Evolutionary conservation across 2,888 invertebrate genomes (phyloP), one percentile per base, ranked within the genome.

Genomic region (Andrena flavipes): DNA sequence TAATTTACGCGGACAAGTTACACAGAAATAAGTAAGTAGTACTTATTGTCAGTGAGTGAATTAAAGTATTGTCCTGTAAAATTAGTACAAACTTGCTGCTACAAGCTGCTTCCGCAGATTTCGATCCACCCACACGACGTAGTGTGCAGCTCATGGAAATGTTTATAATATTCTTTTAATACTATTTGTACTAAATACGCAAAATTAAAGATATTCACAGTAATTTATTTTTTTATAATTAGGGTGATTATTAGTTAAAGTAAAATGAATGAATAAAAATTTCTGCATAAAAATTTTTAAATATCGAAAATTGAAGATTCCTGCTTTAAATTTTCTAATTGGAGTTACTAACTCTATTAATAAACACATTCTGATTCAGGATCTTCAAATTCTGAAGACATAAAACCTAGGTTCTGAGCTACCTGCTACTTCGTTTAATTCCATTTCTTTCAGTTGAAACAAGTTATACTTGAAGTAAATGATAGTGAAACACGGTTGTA

Each of bases 51-150:
- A 26, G 20, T 23, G 4, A 49, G 20, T 49, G 29, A 60, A 20
- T 35, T 23, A 60, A 48, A 68, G 59, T 48, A 33, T 33, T 67
- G 16, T 33, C 33, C 5, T 6, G 60, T 10, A 33, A 33, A 75
- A 74, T 74, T 74, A 74, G 23, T 56, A 42, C 42, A 23, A 73
- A 23, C 65, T 59, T 29, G 42, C 20, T 54, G 42, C 73, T 73
- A 30, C 64, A 56, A 56, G 13, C 42, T 42, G 65, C 56, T 59
- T 59, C 56, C 29, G 30, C 56, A 73, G n/a, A 51, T 20, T 51
- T 51, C 2, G 8, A 20, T 20, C 8, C n/a, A 20, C 20, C 2
- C 51, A 51, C 7, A 51, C 51, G 0, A 13, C 42, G 42, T 13
- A 4, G 13, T 42, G 13, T 13, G 42, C 4, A 13, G 42, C 42